Conservation (phyloP, 2,797 vertebrate genomes). For the Sebastes dallii region DNA sequence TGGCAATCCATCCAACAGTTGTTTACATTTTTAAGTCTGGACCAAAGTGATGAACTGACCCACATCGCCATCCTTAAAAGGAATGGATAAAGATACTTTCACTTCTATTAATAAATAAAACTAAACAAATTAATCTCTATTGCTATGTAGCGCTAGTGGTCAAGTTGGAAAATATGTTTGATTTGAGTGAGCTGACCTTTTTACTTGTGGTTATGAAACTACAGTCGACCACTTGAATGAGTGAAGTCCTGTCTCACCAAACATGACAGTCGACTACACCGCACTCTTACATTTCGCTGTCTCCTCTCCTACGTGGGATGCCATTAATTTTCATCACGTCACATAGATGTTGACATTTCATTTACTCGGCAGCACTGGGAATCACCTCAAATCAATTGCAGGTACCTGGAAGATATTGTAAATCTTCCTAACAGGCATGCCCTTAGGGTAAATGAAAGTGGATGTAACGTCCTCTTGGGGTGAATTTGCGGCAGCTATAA, state of each 20-base stretch:
- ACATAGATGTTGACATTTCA: constrained; percentile 73
- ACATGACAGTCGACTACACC: constrained; percentile 55
- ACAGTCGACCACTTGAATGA: not conserved
- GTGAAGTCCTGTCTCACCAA: constrained; percentile 42
- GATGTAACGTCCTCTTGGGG: constrained; percentile 4
- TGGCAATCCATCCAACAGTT: not conserved
- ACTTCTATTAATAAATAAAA: not conserved
- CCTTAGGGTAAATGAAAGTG: constrained; percentile 47
- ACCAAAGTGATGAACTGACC: not conserved
- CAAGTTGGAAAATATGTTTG: not conserved
- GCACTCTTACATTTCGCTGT: constrained; percentile 12
- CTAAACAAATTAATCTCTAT: not conserved
- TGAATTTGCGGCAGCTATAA: not conserved
- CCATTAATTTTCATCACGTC: constrained; percentile 70
- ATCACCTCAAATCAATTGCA: constrained; percentile 65
- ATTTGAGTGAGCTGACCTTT: not conserved
- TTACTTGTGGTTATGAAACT: not conserved
- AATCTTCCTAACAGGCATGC: constrained; percentile 57
- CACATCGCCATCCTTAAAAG: not conserved
- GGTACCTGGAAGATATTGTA: constrained; percentile 47
- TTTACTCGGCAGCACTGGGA: constrained; percentile 62
- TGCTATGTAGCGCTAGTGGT: no score
- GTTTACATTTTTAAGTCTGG: not conserved
- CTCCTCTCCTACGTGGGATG: constrained; percentile 24
- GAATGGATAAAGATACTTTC: not conserved